Evolutionary conservation across 1,140 invertebrate species (phyloP).

Genomic region (Zaprionus ornatus): DNA sequence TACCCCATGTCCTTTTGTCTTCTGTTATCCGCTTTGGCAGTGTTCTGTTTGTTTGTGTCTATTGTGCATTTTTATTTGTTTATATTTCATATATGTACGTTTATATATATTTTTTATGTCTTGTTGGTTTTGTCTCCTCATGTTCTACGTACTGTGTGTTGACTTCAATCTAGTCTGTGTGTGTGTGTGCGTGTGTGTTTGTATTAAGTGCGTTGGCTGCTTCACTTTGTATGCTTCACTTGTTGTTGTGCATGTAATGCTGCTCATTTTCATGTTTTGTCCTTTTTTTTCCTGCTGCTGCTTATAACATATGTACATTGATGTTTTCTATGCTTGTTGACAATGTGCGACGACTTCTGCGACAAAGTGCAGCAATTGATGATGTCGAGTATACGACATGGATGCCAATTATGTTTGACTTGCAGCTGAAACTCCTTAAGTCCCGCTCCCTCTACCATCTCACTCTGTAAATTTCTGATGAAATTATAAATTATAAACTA

Average conservation of each 20-base stretch:
- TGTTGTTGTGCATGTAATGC: conserved; percentile 50
- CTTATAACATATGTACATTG: conserved; percentile 66
- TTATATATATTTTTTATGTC: conserved; percentile 31
- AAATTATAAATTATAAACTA: conserved; percentile 39
- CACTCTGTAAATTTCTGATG: conserved; percentile 14
- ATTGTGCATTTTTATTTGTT: conserved; percentile 58
- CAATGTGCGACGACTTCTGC: conserved; percentile 47
- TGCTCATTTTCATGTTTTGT: conserved; percentile 46
- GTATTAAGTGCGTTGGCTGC: too few relatives aligned
- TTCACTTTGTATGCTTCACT: conserved; percentile 15
- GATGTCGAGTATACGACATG: conserved; percentile 35
- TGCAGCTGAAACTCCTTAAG: neutral
- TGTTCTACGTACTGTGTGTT: conserved; percentile 30
- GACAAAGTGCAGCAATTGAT: conserved; percentile 56
- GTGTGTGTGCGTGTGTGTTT: conserved; percentile 15
- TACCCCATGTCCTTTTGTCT: conserved; percentile 3
- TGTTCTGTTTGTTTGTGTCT: conserved; percentile 32
- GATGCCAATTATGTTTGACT: conserved; percentile 37
- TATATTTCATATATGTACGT: conserved; percentile 38
- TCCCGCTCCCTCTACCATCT: neutral
- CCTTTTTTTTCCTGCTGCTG: conserved; percentile 10
- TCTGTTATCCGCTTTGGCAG: conserved; percentile 45
- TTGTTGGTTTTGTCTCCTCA: conserved; percentile 30
- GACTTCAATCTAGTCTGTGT: conserved; percentile 56
- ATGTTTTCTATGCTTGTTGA: conserved; percentile 55